phyloP scores from a whole-genome alignment of 2,797 vertebrate species.

The Mormyrops boulengeri region DNA sequence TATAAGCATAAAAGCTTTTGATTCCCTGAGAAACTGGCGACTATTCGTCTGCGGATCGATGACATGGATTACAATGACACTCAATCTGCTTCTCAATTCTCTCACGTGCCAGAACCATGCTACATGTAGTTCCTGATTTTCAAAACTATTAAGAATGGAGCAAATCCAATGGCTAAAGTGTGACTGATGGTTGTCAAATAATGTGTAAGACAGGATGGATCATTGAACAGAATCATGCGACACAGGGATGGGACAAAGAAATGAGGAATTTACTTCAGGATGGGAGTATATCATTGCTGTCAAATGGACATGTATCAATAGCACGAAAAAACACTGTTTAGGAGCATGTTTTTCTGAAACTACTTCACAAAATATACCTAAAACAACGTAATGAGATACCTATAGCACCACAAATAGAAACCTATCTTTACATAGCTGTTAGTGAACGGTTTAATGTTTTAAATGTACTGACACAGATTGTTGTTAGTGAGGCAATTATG shows the following conservation, averaged over 20 bases:
- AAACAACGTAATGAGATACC: background rate
- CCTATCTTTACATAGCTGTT: background rate
- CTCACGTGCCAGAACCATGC: no score
- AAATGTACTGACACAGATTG: background rate
- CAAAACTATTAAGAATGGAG: slow-evolving; percentile 19
- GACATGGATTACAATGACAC: background rate
- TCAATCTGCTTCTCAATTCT: background rate
- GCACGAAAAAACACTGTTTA: background rate
- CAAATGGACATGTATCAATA: background rate
- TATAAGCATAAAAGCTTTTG: background rate
- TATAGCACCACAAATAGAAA: background rate
- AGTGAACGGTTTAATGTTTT: background rate
- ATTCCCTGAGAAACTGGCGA: background rate
- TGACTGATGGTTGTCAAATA: slow-evolving; percentile 8
- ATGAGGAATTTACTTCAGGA: background rate
- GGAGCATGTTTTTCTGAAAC: background rate
- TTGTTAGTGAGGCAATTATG: background rate
- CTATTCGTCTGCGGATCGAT: background rate
- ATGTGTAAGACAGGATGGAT: background rate
- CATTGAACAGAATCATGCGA: background rate
- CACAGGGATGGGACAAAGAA: background rate
- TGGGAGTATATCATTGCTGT: background rate
- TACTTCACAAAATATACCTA: background rate
- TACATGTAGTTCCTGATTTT: slow-evolving; percentile 13
- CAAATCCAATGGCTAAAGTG: slow-evolving; percentile 1